These are phyloP conservation scores for Yponomeuta malinellus DNA, from an alignment of 2,888 invertebrate genomes.

Conservation along the genomic window DNA sequence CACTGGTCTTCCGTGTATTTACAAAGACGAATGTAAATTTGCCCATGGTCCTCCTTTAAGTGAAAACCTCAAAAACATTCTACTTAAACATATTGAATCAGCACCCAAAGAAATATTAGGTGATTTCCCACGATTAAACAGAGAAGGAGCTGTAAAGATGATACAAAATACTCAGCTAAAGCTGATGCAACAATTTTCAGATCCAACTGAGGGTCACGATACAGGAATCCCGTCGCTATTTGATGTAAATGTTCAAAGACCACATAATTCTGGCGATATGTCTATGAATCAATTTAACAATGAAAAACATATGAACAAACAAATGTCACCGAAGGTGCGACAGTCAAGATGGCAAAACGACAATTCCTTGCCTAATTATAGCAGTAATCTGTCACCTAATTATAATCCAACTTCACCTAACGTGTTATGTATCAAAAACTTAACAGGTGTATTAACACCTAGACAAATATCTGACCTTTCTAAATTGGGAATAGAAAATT, in stretches of 20 bases:
- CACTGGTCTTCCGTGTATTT: slow-evolving; percentile 90
- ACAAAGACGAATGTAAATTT: slow-evolving; percentile 93
- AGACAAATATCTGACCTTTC: slow-evolving; percentile 77
- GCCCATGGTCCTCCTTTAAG: slow-evolving; percentile 92
- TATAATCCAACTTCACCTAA: slow-evolving; percentile 41
- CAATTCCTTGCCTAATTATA: slow-evolving; percentile 45
- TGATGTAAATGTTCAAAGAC: slow-evolving; percentile 64
- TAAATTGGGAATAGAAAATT: slow-evolving; percentile 76
- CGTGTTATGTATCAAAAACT: slow-evolving; percentile 74
- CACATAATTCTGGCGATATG: slow-evolving; percentile 43
- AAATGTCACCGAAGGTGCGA: slow-evolving; percentile 62
- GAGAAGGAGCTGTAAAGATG: slow-evolving; percentile 83
- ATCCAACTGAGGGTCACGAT: slow-evolving; percentile 41
- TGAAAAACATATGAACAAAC: slow-evolving; percentile 46
- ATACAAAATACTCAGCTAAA: slow-evolving; percentile 63
- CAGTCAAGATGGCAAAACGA: slow-evolving; percentile 72
- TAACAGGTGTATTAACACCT: slow-evolving; percentile 73
- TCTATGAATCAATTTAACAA: slow-evolving; percentile 47
- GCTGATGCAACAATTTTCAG: slow-evolving; percentile 61
- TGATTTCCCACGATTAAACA: slow-evolving; percentile 88
- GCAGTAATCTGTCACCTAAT: slow-evolving; percentile 42
- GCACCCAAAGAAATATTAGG: slow-evolving; percentile 94
- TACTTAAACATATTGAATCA: slow-evolving; percentile 88
- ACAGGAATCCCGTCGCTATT: slow-evolving; percentile 64
- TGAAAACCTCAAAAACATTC: slow-evolving; percentile 81